Conservation (phyloP, 2,888 invertebrate species). For the Ophioninae sp. region DNA sequence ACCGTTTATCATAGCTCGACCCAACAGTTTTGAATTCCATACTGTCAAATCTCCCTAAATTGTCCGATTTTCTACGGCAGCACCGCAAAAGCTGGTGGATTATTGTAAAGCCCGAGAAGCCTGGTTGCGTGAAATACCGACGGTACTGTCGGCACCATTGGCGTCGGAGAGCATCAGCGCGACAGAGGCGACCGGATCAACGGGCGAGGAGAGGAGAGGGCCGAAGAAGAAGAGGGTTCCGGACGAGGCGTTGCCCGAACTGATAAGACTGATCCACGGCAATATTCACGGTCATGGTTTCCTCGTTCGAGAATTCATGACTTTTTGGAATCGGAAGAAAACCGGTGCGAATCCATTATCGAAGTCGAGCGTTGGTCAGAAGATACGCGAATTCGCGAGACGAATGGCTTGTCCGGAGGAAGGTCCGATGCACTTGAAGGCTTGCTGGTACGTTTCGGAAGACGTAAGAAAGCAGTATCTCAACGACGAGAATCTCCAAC, state of each 20-base stretch:
- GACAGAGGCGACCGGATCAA: conserved; percentile 1
- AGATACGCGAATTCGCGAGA: conserved; percentile 84
- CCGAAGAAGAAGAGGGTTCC: conserved; percentile 79
- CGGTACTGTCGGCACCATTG: conserved; percentile 64
- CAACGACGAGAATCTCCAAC: conserved; percentile 79
- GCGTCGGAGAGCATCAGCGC: conserved; percentile 62
- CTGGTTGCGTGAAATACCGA: conserved; percentile 75
- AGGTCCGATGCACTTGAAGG: conserved; percentile 82
- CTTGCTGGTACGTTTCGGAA: conserved; percentile 86
- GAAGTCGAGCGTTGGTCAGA: conserved; percentile 81
- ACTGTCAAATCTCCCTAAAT: not conserved
- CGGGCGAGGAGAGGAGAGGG: conserved; percentile 58
- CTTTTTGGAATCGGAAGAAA: conserved; percentile 82
- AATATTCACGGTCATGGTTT: conserved; percentile 84
- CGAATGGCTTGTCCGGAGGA: conserved; percentile 84
- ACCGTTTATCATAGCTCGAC: not conserved
- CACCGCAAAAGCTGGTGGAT: conserved; percentile 66
- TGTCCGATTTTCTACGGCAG: conserved; percentile 12
- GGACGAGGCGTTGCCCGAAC: conserved; percentile 84
- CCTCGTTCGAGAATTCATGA: conserved; percentile 85
- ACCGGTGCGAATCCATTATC: conserved; percentile 73
- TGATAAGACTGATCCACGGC: conserved; percentile 87
- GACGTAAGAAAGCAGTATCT: conserved; percentile 83
- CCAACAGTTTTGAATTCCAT: too few relatives aligned
- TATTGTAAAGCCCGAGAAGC: conserved; percentile 73